Base-by-base conservation (phyloP, 35 echinoderm and acorn worm species). In the Hemicentrotus pulcherrimus region DNA sequence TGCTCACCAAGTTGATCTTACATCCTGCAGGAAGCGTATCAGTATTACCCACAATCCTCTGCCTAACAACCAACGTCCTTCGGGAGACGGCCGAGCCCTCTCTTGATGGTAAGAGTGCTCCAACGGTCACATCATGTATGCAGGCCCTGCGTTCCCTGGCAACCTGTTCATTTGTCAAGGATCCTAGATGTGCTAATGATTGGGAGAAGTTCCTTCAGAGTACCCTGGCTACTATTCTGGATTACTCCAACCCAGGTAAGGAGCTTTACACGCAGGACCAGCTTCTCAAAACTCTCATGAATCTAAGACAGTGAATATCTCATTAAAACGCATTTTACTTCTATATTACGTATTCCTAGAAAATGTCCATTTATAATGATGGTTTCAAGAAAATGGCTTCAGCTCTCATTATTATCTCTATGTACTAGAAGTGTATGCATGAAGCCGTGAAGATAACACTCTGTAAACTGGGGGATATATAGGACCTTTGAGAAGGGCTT, bases 11-110 rank as follows among this genome's bases (percentile, higher is more conserved):
- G 35, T 41, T 41, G 35, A 87, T 28, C 86, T 87, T 35, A 6
- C n/a, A 31, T 87, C 86, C 10, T 87, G 46, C 94, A 99, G 98
- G 98, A 86, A 99, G 95, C 41, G 94, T 97, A 94, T 97, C 98
- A 91, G 94, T 99, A 86, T 87, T 99, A 94, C 98, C 98, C 86
- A 98, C 98, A 46, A 99, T 99, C 50, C 96, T 99, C 15, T 99
- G 97, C 97, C 96, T 99, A n/a, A 99, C 98, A 28, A 99, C 98
- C 19, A 96, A 96, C 92, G 97, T 99, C 14, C 86, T 99, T 28
- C 86, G 97, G 28, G 98, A 99, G 88, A 99, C 98, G 31, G 97
- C 98, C 22, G 96, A 97, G 94, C 88, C 97, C 6, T 96, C 96
- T 5, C 31, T 92, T 0, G 98, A 99, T 90, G 97, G 96, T 86